Evolutionary conservation across 2,113 vertebrate species (phyloP), one percentile per base, ranked within the genome.

Genomic region (Bubalus kerabau): DNA sequence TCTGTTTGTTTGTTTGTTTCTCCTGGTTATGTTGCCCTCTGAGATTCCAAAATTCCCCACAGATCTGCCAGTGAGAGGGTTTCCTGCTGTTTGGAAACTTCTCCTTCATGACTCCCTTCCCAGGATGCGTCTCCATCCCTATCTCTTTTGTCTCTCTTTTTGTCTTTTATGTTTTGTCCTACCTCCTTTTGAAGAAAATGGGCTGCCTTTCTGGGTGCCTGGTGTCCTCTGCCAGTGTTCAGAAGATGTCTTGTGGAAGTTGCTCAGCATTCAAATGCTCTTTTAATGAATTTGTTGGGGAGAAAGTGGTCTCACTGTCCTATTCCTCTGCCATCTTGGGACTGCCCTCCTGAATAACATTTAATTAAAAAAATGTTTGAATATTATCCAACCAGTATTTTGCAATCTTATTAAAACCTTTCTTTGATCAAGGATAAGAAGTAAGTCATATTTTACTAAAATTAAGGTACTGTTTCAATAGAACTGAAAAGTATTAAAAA

Each of bases 401-500:
- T n/a, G 6, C n/a, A 67, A 30, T 95, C 24, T 84, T 87, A 86
- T 54, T 57, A 94, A 90, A 86, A 50, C 54, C 7, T 36, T 90
- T 62, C 43, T 67, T 56, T 74, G 6, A 14, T 48, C 84, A 90
- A 46, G 13, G 8, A 24, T 64, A 87, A 6, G n/a, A 86, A 62
- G 2, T 87, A 82, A 64, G 7, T 46, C 54, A 86, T 52, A 82
- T 67, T 94, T 78, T 92, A 26, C 19, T 57, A 96, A 96, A 96
- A 50, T 32, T 43, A 60, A 91, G 12, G 15, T 64, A 15, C 10
- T 4, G 50, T 71, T 84, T 95, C 43, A 71, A n/a, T 23, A 60
- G 24, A 24, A 60, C 43, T 85, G 74, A 48, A 48, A 52, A 52
- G 7, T 36, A 84, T 81, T 23, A 46, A 91, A 32, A 82, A 76